Conservation (phyloP, 2,888 invertebrate species). For the Agrilus mali region DNA sequence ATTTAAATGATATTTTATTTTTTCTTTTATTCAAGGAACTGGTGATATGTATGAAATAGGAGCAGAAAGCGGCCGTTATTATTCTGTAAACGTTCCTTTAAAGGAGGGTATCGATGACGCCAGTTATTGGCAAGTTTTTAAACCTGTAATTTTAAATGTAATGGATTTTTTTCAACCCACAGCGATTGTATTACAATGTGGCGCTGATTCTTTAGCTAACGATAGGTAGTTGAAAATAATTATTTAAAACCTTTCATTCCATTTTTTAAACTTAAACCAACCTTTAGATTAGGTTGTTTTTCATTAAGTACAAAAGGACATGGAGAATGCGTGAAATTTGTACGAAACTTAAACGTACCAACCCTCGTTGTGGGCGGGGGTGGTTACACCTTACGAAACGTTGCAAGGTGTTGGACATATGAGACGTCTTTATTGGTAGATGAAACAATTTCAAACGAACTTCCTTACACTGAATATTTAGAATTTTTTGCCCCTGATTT, state of each 20-base stretch:
- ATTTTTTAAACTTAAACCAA: conserved; percentile 1
- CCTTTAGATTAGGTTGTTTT: conserved; percentile 76
- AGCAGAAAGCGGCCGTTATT: conserved; percentile 88
- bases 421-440: conserved; percentile 92
- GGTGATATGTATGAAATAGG: conserved; percentile 99
- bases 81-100: conserved; percentile 95
- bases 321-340: conserved; percentile 95
- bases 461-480: conserved; percentile 91
- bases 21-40: conserved; percentile 37
- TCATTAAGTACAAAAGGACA: conserved; percentile 90
- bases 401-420: conserved; percentile 98
- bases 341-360: conserved; percentile 84
- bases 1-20: not conserved
- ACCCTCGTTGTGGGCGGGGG: conserved; percentile 54
- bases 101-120: conserved; percentile 96
- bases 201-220: conserved; percentile 93
- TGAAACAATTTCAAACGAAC: conserved; percentile 84
- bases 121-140: conserved; percentile 83
- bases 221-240: conserved; percentile 42
- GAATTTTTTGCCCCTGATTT: conserved; percentile 98
- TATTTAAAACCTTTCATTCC: not conserved
- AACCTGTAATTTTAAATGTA: conserved; percentile 84
- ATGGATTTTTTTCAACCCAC: conserved; percentile 96
- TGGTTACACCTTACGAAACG: conserved; percentile 86
- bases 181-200: conserved; percentile 94